Conservation (phyloP, 2,113 vertebrate genomes). For the Tamias sibiricus region DNA sequence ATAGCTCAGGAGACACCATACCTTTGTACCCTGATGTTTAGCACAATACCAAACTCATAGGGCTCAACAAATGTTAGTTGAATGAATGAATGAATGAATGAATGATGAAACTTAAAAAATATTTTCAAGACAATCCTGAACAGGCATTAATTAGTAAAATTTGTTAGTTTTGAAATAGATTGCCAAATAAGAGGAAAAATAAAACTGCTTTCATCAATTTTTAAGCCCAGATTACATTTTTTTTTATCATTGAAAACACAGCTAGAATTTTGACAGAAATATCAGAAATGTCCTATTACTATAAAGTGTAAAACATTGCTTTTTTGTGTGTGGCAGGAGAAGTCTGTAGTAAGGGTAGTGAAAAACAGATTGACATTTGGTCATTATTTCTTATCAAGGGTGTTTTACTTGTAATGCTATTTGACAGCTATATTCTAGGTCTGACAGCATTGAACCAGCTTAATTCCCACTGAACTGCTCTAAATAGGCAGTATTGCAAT, state of each 20-base stretch:
- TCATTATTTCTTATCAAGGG: conserved; percentile 96
- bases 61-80: not conserved
- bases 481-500: conserved; percentile 97
- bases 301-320: conserved; percentile 85
- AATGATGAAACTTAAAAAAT: conserved; percentile 27
- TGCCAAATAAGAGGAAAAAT: conserved; percentile 43
- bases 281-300: conserved; percentile 79
- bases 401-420: conserved; percentile 93
- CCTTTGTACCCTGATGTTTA: not conserved
- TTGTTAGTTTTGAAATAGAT: conserved; percentile 48
- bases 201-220: conserved; percentile 44
- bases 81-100: not conserved
- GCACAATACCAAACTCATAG: not conserved
- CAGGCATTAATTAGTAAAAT: conserved; percentile 52
- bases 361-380: conserved; percentile 91
- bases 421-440: conserved; percentile 96
- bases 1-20: not conserved
- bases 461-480: conserved; percentile 96
- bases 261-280: conserved; percentile 68
- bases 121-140: not conserved
- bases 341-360: conserved; percentile 82
- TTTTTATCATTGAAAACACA: conserved; percentile 76
- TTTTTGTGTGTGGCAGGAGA: conserved; percentile 85
- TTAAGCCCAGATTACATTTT: conserved; percentile 53
- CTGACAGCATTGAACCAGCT: conserved; percentile 96